These are phyloP conservation scores for Hystrix brachyura DNA, from an alignment of 2,113 vertebrate species.

Conservation along the genomic window DNA sequence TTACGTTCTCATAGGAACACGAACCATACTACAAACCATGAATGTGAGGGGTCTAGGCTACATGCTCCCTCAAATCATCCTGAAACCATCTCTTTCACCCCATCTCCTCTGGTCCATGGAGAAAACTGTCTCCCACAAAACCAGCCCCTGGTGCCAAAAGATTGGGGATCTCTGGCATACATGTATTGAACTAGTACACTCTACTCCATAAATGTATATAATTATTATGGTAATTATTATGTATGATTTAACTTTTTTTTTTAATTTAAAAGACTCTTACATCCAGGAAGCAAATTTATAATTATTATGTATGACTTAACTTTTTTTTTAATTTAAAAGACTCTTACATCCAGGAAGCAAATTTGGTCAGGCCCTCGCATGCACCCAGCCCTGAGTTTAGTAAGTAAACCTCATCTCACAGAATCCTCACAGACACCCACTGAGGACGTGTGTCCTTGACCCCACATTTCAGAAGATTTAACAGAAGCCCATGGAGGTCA, in stretches of 20 bases:
- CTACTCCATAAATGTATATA: background rate
- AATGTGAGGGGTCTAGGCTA: background rate
- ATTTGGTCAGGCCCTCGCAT: background rate
- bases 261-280: background rate
- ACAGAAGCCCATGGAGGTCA: background rate
- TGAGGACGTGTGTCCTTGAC: background rate
- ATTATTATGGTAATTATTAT: too few relatives aligned
- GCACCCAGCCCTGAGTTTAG: fast-evolving
- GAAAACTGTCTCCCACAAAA: background rate
- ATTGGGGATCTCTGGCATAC: background rate
- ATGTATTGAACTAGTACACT: background rate
- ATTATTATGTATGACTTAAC: background rate
- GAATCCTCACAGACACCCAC: background rate
- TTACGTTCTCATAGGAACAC: too few relatives aligned
- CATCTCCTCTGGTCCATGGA: background rate
- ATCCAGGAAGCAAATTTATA: background rate
- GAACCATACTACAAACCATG: background rate
- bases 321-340: background rate
- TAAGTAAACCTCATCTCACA: too few relatives aligned
- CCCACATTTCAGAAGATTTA: background rate
- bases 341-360: background rate
- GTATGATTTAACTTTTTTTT: too few relatives aligned
- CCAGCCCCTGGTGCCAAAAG: background rate
- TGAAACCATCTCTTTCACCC: too few relatives aligned
- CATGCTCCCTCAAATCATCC: background rate